A percentile compares a stretch with the other conserved stretches of the same genome.
These are phyloP conservation scores for Stenodera caucasica DNA, from an alignment of 2,888 invertebrate species.

Conservation along the genomic window DNA sequence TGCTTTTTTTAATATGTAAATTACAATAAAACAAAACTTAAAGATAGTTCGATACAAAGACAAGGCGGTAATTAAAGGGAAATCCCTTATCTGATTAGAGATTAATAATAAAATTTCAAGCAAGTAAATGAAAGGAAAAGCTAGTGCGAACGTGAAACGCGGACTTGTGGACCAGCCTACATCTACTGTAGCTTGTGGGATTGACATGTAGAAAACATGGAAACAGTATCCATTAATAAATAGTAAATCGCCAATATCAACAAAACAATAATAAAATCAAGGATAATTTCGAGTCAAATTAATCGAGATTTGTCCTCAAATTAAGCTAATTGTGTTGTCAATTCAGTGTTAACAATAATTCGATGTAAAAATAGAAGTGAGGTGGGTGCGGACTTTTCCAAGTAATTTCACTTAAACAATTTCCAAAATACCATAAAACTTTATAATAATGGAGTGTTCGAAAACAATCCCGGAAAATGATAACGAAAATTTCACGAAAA, in stretches of 20 bases:
- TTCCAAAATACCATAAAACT: neutral
- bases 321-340: neutral
- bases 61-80: neutral
- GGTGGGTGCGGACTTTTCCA: too few species aligned
- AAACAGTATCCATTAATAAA: neutral
- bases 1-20: neutral
- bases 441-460: conserved; percentile 37
- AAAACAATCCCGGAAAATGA: conserved; percentile 28
- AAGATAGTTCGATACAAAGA: neutral
- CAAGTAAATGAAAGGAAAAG: neutral
- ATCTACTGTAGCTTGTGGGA: neutral
- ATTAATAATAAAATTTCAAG: neutral
- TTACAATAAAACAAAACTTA: neutral
- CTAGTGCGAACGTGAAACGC: neutral
- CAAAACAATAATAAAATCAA: neutral
- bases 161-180: neutral
- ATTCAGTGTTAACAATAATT: neutral
- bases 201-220: conserved; percentile 2
- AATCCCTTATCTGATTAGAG: neutral
- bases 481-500: conserved; percentile 50
- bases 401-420: too few species aligned
- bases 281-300: neutral
- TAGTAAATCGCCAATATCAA: neutral
- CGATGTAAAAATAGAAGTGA: too few species aligned
- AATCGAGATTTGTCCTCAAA: neutral